These are phyloP conservation scores for Calliopsis andreniformis DNA, from an alignment of 1,140 invertebrate species.

Conservation along the genomic window DNA sequence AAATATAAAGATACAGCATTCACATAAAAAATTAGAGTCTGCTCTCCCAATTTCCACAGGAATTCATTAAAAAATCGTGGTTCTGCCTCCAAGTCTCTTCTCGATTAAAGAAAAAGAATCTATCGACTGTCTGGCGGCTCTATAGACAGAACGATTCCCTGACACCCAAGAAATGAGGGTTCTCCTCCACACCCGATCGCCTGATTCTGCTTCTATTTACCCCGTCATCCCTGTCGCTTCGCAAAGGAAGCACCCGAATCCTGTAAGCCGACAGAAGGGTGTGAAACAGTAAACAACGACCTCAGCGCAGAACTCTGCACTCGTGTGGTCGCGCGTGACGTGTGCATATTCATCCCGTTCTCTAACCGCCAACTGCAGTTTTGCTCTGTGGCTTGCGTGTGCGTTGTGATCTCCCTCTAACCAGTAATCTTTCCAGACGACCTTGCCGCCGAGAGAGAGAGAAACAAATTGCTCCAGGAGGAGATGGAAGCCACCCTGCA, in stretches of 20 bases:
- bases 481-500: constrained; percentile 99
- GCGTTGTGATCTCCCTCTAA: constrained; percentile 72
- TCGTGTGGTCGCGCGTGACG: constrained; percentile 44
- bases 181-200: not conserved
- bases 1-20: too few relatives aligned
- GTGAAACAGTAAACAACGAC: not conserved
- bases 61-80: not conserved
- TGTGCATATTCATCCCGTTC: constrained; percentile 1
- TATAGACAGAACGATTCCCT: too few relatives aligned
- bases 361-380: constrained; percentile 8
- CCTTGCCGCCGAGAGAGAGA: constrained; percentile 95
- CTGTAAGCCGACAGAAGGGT: not conserved
- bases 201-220: not conserved
- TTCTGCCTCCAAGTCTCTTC: too few relatives aligned
- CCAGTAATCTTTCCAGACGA: constrained; percentile 91
- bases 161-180: too few relatives aligned
- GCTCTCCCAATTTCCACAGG: not conserved
- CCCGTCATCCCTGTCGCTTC: constrained; percentile 1
- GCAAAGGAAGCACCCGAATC: not conserved
- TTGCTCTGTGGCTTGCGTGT: constrained; percentile 46
- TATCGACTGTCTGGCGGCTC: not conserved
- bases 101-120: not conserved
- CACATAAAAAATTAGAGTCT: not conserved
- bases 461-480: constrained; percentile 97
- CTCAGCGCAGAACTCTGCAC: constrained; percentile 12